phyloP scores from a whole-genome alignment of 2,797 vertebrate species.

The Pangasius larnaudii region DNA sequence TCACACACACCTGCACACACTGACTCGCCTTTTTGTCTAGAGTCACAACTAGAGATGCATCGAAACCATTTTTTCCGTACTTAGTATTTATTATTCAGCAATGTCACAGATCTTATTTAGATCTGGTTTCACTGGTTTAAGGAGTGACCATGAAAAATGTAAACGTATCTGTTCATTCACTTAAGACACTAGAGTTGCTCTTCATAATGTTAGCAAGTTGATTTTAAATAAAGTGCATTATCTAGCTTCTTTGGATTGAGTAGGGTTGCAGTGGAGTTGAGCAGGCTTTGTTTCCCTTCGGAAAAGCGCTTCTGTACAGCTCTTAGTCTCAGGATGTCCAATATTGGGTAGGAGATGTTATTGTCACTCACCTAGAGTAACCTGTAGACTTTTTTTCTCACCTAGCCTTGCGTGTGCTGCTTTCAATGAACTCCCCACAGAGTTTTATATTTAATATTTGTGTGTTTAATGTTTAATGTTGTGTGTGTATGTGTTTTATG shows the following conservation, averaged over 20 bases:
- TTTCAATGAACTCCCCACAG: not conserved
- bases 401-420: not conserved
- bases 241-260: not conserved
- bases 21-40: not conserved
- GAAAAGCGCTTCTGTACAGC: not conserved
- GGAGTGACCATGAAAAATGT: not conserved
- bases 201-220: not conserved
- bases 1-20: conserved; percentile 21
- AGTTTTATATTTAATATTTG: not conserved
- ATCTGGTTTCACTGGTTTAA: not conserved
- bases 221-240: not conserved
- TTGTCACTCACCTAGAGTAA: not conserved
- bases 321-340: not conserved
- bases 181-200: not conserved
- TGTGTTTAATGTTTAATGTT: too few relatives aligned
- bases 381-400: not conserved
- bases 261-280: not conserved
- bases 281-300: not conserved
- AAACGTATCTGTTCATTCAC: not conserved
- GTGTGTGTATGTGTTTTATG: not conserved
- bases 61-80: not conserved
- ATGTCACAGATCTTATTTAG: not conserved
- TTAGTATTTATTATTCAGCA: not conserved
- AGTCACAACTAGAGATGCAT: not conserved
- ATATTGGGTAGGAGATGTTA: not conserved